Conservation (phyloP, 2,113 vertebrate species). For the Turnix velox region DNA sequence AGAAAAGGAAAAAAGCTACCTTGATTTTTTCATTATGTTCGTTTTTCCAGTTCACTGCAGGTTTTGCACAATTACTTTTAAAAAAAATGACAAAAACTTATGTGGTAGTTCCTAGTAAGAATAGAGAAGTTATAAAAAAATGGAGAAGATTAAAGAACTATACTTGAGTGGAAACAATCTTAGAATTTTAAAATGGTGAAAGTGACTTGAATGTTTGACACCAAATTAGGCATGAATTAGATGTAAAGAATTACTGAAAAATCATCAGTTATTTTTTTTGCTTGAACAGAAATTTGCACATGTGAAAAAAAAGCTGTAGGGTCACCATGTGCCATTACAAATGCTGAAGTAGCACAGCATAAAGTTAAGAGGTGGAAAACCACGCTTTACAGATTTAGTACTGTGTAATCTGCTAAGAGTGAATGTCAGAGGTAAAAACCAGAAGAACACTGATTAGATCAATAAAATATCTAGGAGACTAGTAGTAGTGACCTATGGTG, state of each 20-base stretch:
- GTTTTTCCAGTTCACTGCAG: background rate
- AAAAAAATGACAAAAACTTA: background rate
- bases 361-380: background rate
- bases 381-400: background rate
- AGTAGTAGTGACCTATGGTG: background rate
- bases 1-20: background rate
- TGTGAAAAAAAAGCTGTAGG: background rate
- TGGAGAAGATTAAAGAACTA: background rate
- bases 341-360: background rate
- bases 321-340: background rate
- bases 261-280: background rate
- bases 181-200: background rate
- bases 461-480: background rate
- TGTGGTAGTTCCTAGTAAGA: background rate
- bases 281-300: background rate
- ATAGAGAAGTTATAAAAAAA: background rate
- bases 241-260: background rate
- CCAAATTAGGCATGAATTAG: background rate
- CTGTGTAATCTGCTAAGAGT: background rate
- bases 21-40: background rate
- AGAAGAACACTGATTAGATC: background rate
- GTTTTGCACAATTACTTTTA: background rate
- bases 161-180: background rate
- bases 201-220: background rate
- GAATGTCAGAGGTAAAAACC: background rate